Base-by-base conservation (phyloP, 1,140 invertebrate genomes). In the Hyposmocoma kahamanoa region DNA sequence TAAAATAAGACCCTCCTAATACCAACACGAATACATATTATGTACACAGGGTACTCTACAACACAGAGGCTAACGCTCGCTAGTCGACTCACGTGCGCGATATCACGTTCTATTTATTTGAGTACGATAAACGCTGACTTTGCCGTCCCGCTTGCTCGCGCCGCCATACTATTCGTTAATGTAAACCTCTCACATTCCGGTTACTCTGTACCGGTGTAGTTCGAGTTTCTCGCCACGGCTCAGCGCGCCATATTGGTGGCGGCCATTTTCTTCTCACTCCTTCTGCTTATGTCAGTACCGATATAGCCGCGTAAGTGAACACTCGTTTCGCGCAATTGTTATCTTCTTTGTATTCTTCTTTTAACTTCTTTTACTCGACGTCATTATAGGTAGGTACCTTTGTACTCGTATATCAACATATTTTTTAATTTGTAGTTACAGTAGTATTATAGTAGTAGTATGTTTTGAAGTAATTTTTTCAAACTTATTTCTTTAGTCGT, bases 181-280 rank as follows among this genome's bases (percentile, higher is more conserved):
- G 18, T 32, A 42, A 8, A 38, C 21, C 67, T 79, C 77, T 78
- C 10, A 52, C 42, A 22, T 32, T 38, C 13, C 13, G 26, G 34
- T 21, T 81, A 61, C 62, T 67, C 73, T 81, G 62, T 69, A 56
- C 42, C 38, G 44, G n/a, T 61, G 64, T 58, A 22, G 67, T 67
- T 67, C 65, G 45, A 28, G 43, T 62, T 41, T 68, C 50, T 61
- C 41, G 54, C 56, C 67, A 66, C 72, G 39, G 53, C 51, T 39
- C 45, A 45, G 56, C 65, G 60, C 64, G 69, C 59, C 51, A 58
- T 48, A 47, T 42, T 50, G 28, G 36, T 53, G 72, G 66, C 73
- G 50, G 75, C 80, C 80, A 81, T 84, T 79, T 84, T 84, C 80
- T 84, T 84, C 77, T 80, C 72, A 74, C 62, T 81, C 71, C 56